Evolutionary conservation across 2,113 vertebrate species (phyloP), one percentile per base, ranked within the genome.

Genomic region (Solea senegalensis): DNA sequence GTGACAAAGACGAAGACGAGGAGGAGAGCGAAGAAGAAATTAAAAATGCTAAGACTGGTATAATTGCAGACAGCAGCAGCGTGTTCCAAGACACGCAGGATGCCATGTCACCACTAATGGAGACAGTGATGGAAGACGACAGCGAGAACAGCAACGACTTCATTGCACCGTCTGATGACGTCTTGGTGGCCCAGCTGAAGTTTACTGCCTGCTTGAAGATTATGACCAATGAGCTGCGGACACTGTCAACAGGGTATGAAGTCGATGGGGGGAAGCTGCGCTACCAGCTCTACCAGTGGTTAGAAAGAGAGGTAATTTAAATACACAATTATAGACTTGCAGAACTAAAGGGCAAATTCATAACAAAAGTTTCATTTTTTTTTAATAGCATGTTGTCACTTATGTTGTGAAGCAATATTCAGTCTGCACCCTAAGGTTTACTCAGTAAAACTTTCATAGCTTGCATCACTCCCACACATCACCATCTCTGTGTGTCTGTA

Each of bases 181-280:
- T 95, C 11, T 94, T 98, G 77, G 96, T 95, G 5, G 94, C 95
- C 58, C 97, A 97, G 9, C 89, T 99, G 61, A 99, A 98, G 83
- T 99, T 99, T 72, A 94, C 94, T 53, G 96, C 97, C 8, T 99
- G 98, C 78, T 88, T 99, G 81, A 98, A 99, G 92, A 97, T 99
- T 72, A 95, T 99, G 69, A 98, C 96, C 14, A 92, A 96, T 26
- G 98, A 99, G 89, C 95, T 99, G 61, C 93, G 98, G 81, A 99
- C 98, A 0, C 92, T 99, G 65, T 97, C 97, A 11, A 98, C 96
- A 11, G 98, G 98, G n/a, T 98, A 95, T 87, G 97, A 99, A 87
- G 93, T 98, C 72, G 98, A 99, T 65, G 97, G 97, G 74, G 97
- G 97, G 11, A 97, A 98, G 80, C 86, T 99, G n/a, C 94, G 97